Base-by-base conservation (phyloP, 2,113 vertebrate species). In the Canis aureus region DNA sequence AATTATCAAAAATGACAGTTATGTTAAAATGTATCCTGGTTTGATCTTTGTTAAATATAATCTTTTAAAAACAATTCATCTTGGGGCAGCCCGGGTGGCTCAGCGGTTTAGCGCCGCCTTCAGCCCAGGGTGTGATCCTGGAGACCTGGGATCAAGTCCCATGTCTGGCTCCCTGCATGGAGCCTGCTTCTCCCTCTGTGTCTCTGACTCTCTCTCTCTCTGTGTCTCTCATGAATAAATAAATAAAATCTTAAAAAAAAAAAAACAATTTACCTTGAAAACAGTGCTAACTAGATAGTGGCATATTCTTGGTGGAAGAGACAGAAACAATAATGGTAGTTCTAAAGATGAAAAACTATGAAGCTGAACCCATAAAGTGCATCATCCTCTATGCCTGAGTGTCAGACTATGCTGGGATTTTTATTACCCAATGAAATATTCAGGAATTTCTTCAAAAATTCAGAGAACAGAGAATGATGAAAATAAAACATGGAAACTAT, bases 1-100 rank as follows among this genome's bases (percentile, higher is more conserved):
- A 88, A 66, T 87, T 78, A 67, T 38, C 62, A 84, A 80, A 96
- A 96, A 76, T 43, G 55, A 82, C 38, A 83, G 64, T 87, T 83
- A 73, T 27, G 12, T 81, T 25, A 76, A 93, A 95, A 60, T 66
- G 38, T 69, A 51, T 64, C 89, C 62, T 87, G 74, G 17, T 27
- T 87, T 83, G 49, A 38, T 10, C 19, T 83, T 74, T 74, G 25
- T 71, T 88, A 53, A 87, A 71, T 17, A 81, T 11, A 38, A 38
- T 57, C 9, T 89, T 89, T 78, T 8, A 66, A 64, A 49, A 79
- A 78, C 5, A 60, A 62, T 85, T 84, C 25, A 59, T 4, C 3
- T 7, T 43, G 43, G 43, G 43, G 43, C 43, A 43, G 43, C 43
- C 43, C 6, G 43, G 6, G 43, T 43, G 43, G 7, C 43, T 43